Evolutionary conservation across 2,113 vertebrate species (phyloP).

Genomic region (Rissa tridactyla): DNA sequence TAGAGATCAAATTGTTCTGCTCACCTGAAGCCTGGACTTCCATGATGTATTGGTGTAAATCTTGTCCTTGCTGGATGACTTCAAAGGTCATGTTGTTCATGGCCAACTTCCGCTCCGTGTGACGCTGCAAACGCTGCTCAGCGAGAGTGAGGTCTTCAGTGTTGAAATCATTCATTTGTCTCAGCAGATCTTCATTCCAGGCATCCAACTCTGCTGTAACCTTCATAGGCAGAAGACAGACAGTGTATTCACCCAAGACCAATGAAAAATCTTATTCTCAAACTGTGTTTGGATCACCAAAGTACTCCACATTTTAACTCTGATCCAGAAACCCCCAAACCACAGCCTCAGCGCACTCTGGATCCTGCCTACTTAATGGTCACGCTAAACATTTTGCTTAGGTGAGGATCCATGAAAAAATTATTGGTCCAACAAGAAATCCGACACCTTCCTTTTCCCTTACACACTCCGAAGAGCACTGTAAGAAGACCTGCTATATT

Average conservation of each 20-base stretch:
- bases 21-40: slow-evolving; percentile 97
- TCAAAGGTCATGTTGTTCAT: slow-evolving; percentile 99
- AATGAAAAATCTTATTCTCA: background rate
- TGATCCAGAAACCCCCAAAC: background rate
- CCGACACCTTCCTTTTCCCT: background rate
- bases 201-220: slow-evolving; percentile 94
- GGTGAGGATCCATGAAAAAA: background rate
- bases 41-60: slow-evolving; percentile 98
- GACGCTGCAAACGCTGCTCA: slow-evolving; percentile 92
- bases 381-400: background rate
- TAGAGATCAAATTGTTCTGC: background rate
- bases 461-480: background rate
- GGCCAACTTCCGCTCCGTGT: slow-evolving; percentile 90
- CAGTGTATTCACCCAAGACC: background rate
- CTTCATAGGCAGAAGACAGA: slow-evolving; percentile 61
- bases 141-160: slow-evolving; percentile 88
- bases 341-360: background rate
- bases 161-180: slow-evolving; percentile 94
- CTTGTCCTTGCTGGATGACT: slow-evolving; percentile 97
- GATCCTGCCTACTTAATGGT: background rate
- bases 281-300: background rate
- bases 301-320: background rate
- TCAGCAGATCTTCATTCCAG: slow-evolving; percentile 95
- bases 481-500: background rate
- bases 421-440: background rate